Evolutionary conservation across 2,888 invertebrate genomes (phyloP).

Genomic region (Uloborus plumipes): DNA sequence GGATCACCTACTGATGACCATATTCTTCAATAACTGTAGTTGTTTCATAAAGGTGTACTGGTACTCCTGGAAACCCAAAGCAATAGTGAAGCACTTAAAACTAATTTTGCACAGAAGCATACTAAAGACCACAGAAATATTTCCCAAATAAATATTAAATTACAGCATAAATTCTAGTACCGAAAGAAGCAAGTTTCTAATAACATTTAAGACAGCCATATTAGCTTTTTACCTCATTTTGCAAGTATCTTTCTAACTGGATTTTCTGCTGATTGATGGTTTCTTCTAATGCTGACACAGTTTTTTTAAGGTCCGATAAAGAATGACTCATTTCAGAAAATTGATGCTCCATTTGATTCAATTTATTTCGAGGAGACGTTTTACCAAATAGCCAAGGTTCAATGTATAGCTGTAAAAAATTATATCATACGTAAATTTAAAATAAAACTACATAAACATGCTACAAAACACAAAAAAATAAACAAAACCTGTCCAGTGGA

Average conservation of each 20-base stretch:
- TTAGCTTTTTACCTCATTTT: constrained; percentile 19
- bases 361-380: constrained; percentile 6
- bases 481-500: not conserved
- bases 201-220: not conserved
- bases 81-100: too few species aligned
- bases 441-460: not conserved
- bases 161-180: too few species aligned
- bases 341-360: constrained; percentile 4
- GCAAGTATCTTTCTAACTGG: constrained; percentile 11
- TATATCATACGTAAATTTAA: too few species aligned
- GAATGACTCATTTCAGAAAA: constrained; percentile 25
- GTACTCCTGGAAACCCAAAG: too few species aligned
- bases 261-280: constrained; percentile 18
- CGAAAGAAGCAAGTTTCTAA: not conserved
- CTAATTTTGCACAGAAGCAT: not conserved
- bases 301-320: not conserved
- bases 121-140: too few species aligned
- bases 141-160: too few species aligned
- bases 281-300: constrained; percentile 22
- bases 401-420: constrained; percentile 26
- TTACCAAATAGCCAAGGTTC: constrained; percentile 42
- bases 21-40: too few species aligned
- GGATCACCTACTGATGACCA: too few species aligned
- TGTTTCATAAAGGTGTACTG: too few species aligned
- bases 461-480: not conserved